phyloP scores from a whole-genome alignment of 2,797 vertebrate species.

The Cephalopachus bancanus region DNA sequence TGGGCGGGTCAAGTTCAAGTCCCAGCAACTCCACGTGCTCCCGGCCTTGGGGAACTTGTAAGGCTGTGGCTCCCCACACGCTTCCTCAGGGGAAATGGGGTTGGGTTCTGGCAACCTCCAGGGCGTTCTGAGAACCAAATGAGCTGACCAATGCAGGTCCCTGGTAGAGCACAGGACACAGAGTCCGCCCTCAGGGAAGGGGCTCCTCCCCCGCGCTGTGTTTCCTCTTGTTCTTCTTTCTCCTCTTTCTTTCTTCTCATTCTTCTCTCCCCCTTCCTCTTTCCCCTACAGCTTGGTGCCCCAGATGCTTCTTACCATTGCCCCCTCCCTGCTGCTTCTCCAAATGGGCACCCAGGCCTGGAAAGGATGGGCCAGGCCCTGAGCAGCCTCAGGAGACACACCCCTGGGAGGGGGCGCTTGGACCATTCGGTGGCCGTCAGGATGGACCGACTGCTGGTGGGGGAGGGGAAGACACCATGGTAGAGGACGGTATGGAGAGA shows the following conservation, averaged over 20 bases:
- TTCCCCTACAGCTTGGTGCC: neutral
- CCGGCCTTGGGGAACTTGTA: neutral
- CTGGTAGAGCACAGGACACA: too few relatives aligned
- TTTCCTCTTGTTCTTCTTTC: neutral
- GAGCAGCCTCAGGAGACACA: constrained; percentile 26
- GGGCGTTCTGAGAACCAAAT: neutral
- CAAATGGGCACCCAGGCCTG: neutral
- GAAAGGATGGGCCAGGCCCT: too few relatives aligned
- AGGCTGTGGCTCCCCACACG: too few relatives aligned
- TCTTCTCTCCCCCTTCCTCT: accelerated
- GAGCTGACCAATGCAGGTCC: accelerated
- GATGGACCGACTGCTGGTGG: neutral
- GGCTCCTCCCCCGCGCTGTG: neutral
- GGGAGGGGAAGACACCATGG: neutral
- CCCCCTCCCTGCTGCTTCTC: neutral
- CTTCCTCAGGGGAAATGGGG: neutral
- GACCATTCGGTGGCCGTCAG: accelerated
- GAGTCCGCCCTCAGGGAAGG: neutral
- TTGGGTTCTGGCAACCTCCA: accelerated
- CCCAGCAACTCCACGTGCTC: neutral
- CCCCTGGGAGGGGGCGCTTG: accelerated
- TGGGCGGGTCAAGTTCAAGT: accelerated
- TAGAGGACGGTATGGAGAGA: constrained; percentile 69
- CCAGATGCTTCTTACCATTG: too few relatives aligned
- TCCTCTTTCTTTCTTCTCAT: accelerated